Conservation (phyloP, 2,888 invertebrate species). For the Brachypalpus laphriformis region DNA sequence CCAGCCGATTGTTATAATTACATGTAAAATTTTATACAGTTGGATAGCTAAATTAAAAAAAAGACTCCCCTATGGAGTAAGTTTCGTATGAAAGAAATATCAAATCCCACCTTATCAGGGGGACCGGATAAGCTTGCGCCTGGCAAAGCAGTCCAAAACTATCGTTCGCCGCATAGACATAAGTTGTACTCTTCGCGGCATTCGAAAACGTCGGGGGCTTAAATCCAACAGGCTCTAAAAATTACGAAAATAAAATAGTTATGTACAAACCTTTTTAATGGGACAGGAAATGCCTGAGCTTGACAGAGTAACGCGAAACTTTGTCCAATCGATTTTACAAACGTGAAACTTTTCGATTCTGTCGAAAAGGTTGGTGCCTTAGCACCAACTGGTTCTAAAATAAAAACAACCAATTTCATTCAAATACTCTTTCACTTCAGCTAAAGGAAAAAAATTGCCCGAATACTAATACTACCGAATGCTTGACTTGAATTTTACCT, state of each 20-base stretch:
- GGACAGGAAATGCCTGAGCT: constrained; percentile 89
- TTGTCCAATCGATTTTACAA: constrained; percentile 82
- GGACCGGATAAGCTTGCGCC: constrained; percentile 84
- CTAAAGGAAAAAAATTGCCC: constrained; percentile 20
- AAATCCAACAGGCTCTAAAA: constrained; percentile 84
- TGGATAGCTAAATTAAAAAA: no score
- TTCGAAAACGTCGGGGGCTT: constrained; percentile 84
- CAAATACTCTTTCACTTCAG: not conserved
- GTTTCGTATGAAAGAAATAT: not conserved
- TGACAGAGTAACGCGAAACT: constrained; percentile 87
- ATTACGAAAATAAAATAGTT: not conserved
- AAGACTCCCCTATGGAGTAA: no score
- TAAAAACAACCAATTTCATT: not conserved
- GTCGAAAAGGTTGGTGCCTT: constrained; percentile 85
- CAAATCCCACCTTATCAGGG: constrained; percentile 81
- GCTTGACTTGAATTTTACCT: constrained; percentile 83
- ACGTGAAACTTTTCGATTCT: constrained; percentile 85
- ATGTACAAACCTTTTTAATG: constrained; percentile 86
- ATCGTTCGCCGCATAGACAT: constrained; percentile 75
- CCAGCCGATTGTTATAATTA: no score
- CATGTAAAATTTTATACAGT: no score
- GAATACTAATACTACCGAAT: constrained; percentile 11
- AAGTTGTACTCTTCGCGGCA: constrained; percentile 84
- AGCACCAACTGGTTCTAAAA: constrained; percentile 85
- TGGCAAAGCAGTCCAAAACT: constrained; percentile 78